phyloP scores from a whole-genome alignment of 2,797 vertebrate species.

The Chaetodon trifasciatus region DNA sequence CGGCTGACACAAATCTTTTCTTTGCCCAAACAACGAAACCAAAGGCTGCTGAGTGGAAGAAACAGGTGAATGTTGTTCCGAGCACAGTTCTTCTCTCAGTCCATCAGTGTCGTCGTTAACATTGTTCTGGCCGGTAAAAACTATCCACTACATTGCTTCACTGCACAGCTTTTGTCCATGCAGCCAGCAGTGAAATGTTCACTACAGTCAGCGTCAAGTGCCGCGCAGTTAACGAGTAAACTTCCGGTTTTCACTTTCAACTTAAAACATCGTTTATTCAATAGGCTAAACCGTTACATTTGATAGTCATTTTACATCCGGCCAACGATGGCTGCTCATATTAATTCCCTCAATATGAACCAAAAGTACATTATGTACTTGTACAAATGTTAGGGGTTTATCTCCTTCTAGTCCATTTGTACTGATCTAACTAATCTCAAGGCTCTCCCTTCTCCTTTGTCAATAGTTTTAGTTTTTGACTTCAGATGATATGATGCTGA shows the following conservation, averaged over 20 bases:
- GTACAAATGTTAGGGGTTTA: no score
- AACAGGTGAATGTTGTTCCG: not conserved
- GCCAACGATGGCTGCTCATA: no score
- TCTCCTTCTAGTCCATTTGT: no score
- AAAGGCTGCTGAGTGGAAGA: not conserved
- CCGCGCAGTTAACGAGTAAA: accelerated
- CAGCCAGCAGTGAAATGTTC: constrained; percentile 7
- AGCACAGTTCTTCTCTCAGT: not conserved
- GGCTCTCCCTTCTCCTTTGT: no score
- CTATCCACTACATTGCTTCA: not conserved
- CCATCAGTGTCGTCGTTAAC: not conserved
- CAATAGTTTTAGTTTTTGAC: no score
- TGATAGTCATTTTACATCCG: no score
- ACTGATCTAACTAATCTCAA: no score
- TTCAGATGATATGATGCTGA: no score
- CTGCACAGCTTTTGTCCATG: not conserved
- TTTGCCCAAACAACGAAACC: not conserved
- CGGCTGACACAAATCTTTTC: constrained; percentile 7
- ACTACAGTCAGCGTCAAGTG: not conserved
- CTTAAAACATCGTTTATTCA: not conserved
- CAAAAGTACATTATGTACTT: no score
- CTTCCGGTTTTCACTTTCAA: constrained; percentile 36
- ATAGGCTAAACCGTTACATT: not conserved
- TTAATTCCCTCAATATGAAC: no score
- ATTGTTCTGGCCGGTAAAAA: not conserved